Evolutionary conservation across 2,888 invertebrate genomes (phyloP).

Genomic region (Chesias legatella): DNA sequence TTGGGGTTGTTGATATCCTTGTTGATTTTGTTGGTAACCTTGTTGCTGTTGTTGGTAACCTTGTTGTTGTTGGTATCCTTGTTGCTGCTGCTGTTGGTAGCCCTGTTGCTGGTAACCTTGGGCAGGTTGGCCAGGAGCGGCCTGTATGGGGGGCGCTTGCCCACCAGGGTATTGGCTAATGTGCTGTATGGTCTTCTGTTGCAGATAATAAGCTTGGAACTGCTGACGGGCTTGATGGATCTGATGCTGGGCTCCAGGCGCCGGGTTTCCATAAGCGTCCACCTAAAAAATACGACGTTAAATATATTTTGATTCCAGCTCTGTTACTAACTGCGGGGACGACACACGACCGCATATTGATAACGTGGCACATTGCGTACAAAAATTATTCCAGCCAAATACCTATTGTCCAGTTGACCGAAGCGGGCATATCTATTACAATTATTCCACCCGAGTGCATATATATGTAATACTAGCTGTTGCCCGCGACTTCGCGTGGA

Average conservation of each 20-base stretch:
- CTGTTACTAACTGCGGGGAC: too few species aligned
- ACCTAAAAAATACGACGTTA: conserved; percentile 39
- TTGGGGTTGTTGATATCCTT: conserved; percentile 39
- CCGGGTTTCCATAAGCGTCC: conserved; percentile 61
- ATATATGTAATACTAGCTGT: too few species aligned
- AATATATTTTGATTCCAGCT: too few species aligned
- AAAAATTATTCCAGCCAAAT: too few species aligned
- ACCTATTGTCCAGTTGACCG: too few species aligned
- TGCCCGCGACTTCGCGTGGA: too few species aligned
- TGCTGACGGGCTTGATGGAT: conserved; percentile 59
- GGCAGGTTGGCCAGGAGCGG: conserved; percentile 33
- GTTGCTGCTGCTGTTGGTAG: conserved; percentile 29
- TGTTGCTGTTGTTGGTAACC: conserved; percentile 32
- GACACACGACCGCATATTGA: too few species aligned
- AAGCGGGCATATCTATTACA: too few species aligned
- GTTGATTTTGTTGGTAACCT: conserved; percentile 26
- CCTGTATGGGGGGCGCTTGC: conserved; percentile 33
- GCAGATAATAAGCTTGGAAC: conserved; percentile 44
- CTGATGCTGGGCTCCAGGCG: conserved; percentile 66
- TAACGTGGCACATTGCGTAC: too few species aligned
- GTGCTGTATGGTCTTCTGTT: conserved; percentile 40
- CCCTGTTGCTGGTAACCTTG: conserved; percentile 36
- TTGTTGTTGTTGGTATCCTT: conserved; percentile 35
- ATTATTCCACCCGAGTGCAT: too few species aligned
- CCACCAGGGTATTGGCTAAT: conserved; percentile 34